Evolutionary conservation across 2,113 vertebrate species (phyloP), one percentile per base, ranked within the genome.

Genomic region (Plecotus auritus): DNA sequence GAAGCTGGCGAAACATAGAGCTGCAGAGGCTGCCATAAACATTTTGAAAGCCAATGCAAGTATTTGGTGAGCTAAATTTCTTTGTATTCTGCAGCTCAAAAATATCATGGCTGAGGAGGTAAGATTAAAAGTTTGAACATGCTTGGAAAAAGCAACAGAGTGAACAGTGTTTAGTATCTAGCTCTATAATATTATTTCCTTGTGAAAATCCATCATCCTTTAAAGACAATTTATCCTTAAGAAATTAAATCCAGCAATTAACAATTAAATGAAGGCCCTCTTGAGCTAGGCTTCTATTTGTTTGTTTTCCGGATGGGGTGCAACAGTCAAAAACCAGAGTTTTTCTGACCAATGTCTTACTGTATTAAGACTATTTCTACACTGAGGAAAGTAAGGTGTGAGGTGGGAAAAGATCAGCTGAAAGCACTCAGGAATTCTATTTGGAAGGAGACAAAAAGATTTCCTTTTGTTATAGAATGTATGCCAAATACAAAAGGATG

Each of bases 1-100:
- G 98, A 99, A 99, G 97, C 98, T 99, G 82, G 99, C 99, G 18
- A 99, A 99, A 97, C 99, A 99, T 9, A 98, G 98, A 97, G 99
- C 99, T 95, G 99, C 99, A 77, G 98, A 99, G 90, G 98, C 98
- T 42, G 99, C 98, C 26, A 97, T 99, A 88, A 98, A 97, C 88
- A 81, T 98, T 92, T 97, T 99, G 93, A 98, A 99, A 91, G 97
- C 98, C 95, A 98, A 98, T 49, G 69, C 97, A 92, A 98, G 97
- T 92, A 85, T 96, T 92, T 94, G 97, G 99, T 99, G 97, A 99
- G 99, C 96, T 97, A 90, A 96, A 91, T 95, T 96, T 97, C 85
- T 97, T 97, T 97, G 86, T 96, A 97, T 97, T 97, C 90, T 89
- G 83, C 96, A 96, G 95, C 88, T 90, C 94, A 97, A 95, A 97